Percentiles rank a stretch among this genome's conserved stretches.
Conservation (phyloP, 2,113 vertebrate genomes). For the Myxocyprinus asiaticus region DNA sequence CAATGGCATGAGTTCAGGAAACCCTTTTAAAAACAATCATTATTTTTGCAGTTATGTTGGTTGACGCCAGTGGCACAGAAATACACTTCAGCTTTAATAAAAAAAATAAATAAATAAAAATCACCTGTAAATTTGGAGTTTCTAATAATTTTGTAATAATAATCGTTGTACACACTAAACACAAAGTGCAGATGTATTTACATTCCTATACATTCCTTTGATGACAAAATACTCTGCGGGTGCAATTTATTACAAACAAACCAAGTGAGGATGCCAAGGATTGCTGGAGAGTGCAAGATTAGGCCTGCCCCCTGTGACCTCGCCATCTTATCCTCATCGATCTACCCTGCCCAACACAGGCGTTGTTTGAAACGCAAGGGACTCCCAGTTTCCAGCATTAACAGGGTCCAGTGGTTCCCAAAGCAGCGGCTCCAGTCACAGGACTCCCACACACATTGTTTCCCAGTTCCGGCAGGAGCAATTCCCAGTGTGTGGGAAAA, state of each 20-base stretch:
- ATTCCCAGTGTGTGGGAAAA: constrained; percentile 70
- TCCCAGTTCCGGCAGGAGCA: constrained; percentile 60
- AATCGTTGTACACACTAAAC: not conserved
- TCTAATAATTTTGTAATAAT: too few relatives aligned
- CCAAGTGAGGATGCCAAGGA: constrained; percentile 63
- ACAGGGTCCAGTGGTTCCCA: constrained; percentile 62
- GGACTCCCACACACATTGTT: constrained; percentile 66
- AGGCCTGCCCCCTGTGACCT: constrained; percentile 43
- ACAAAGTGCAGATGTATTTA: not conserved
- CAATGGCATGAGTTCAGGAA: too few relatives aligned
- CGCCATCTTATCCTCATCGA: constrained; percentile 38
- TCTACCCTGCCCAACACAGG: constrained; percentile 58
- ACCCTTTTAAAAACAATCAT: too few relatives aligned
- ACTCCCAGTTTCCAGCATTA: constrained; percentile 66
- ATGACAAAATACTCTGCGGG: not conserved
- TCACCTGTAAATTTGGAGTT: too few relatives aligned
- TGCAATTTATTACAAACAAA: constrained; percentile 26
- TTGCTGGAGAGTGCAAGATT: constrained; percentile 71
- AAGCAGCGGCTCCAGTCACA: constrained; percentile 58
- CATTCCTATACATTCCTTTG: not conserved
- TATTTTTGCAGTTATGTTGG: too few relatives aligned
- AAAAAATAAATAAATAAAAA: too few relatives aligned
- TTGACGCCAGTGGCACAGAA: too few relatives aligned
- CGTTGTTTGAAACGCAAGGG: constrained; percentile 66
- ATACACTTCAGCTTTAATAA: too few relatives aligned